Base-by-base conservation (phyloP, 1,140 invertebrate genomes). In the Drosophila orena region DNA sequence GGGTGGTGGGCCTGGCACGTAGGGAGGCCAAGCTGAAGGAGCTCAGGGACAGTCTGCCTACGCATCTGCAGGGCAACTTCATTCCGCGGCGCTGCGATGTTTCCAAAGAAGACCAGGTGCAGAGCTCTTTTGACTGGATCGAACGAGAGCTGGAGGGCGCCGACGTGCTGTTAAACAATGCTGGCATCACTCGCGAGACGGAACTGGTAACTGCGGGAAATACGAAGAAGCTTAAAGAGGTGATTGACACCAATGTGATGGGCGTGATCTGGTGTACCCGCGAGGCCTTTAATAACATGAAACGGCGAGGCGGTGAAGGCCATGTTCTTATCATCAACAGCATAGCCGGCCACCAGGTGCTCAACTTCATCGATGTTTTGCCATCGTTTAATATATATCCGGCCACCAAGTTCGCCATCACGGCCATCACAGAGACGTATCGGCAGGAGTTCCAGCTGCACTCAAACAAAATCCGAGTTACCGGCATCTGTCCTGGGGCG, bases 121-220 rank as follows among this genome's bases (percentile, higher is more conserved):
- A 94, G 4, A 91, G 91, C n/a, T 93, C 95, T 24, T 97, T 97
- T 75, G 83, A 94, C 54, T 95, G 94, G 94, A 93, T 95, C 10
- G 93, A 95, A 56, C 90, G 93, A 2, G 93, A 94, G 4, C 92
- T 95, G 7, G 95, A 95, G 5, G 94, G 95, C 1, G 92, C 96
- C 0, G 94, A 96, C 83, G 92, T 97, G 1, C 92, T 96, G 24
- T 92, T 97, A 7, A 97, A 97, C 86, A 96, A 96, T 91, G 96
- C 96, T 2, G 96, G 95, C 1, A 86, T 95, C 0, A 91, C 93
- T 0, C 72, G 83, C 91, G 81, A 94, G 94, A 94, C 86, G 79
- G 75, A 88, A 90, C 20, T 94, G 94, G 80, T 90, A 44, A 93
- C 80, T 93, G 93, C 93, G 64, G 92, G 80, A 0, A 92, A 92